These are phyloP conservation scores for Drosophila seclusa DNA, from an alignment of 2,888 invertebrate species.

Conservation along the genomic window DNA sequence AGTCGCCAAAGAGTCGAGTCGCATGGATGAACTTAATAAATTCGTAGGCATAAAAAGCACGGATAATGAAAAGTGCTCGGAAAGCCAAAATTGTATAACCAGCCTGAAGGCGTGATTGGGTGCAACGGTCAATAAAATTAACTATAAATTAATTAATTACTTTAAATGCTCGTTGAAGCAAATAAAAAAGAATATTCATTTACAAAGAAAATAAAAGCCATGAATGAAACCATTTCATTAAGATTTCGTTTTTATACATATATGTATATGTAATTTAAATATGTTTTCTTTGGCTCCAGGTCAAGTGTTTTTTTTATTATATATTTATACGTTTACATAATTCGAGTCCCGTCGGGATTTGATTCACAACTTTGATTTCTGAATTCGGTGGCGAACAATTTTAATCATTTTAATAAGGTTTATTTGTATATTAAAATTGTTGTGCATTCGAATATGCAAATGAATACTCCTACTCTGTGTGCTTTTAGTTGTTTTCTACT, in stretches of 20 bases:
- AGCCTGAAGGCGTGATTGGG: conserved; percentile 16
- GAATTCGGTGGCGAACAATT: neutral
- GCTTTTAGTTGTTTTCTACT: neutral
- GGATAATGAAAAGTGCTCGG: conserved; percentile 25
- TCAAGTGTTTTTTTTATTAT: neutral
- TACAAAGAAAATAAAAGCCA: neutral
- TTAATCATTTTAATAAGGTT: neutral
- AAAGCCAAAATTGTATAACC: conserved; percentile 17
- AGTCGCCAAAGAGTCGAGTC: conserved; percentile 24
- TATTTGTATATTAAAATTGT: neutral
- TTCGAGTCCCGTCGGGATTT: neutral
- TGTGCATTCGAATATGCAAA: neutral
- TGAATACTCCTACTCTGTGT: neutral
- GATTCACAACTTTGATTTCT: neutral
- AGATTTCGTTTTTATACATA: neutral
- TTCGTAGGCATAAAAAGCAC: conserved; percentile 15
- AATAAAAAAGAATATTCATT: neutral
- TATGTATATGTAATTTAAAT: neutral
- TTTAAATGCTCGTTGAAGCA: conserved; percentile 1
- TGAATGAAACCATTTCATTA: neutral
- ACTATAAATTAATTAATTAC: conserved; percentile 26
- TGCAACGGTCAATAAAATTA: conserved; percentile 30
- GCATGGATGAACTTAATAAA: conserved; percentile 21
- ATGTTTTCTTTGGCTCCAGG: neutral
- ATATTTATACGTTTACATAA: too few species aligned